Evolutionary conservation across 37 sponge, comb jelly and placozoan genomes (phyloP).

Genomic region (Cliona cf. orientalis): DNA sequence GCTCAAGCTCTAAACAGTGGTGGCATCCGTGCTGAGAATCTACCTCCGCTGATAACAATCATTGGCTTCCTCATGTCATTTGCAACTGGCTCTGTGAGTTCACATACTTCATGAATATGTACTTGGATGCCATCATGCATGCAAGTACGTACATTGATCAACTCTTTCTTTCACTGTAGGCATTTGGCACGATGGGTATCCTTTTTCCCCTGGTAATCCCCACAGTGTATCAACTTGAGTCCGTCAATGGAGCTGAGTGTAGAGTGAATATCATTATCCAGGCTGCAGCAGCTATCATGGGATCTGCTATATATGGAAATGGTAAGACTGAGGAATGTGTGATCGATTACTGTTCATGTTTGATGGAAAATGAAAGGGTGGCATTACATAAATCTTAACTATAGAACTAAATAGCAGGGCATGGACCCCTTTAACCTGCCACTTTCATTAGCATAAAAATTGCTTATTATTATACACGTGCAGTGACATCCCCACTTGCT

Average conservation of each 20-base stretch:
- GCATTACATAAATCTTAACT: too few relatives aligned
- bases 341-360: too few relatives aligned
- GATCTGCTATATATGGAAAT: constrained; percentile 38
- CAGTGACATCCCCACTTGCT: too few relatives aligned
- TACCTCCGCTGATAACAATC: not conserved
- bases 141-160: too few relatives aligned
- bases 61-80: not conserved
- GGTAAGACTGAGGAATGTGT: too few relatives aligned
- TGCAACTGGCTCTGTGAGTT: not conserved
- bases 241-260: not conserved
- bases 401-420: too few relatives aligned
- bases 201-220: constrained; percentile 37
- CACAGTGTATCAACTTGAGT: constrained; percentile 20
- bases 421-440: too few relatives aligned
- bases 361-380: too few relatives aligned
- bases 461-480: too few relatives aligned
- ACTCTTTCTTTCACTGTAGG: constrained; percentile 18
- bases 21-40: not conserved
- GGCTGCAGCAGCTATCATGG: constrained; percentile 32
- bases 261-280: not conserved
- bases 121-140: too few relatives aligned
- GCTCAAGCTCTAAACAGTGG: constrained; percentile 4
- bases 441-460: too few relatives aligned
- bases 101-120: too few relatives aligned
- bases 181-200: constrained; percentile 52